Evolutionary conservation across 2,888 invertebrate genomes (phyloP).

Genomic region (Exocentrus adspersus): DNA sequence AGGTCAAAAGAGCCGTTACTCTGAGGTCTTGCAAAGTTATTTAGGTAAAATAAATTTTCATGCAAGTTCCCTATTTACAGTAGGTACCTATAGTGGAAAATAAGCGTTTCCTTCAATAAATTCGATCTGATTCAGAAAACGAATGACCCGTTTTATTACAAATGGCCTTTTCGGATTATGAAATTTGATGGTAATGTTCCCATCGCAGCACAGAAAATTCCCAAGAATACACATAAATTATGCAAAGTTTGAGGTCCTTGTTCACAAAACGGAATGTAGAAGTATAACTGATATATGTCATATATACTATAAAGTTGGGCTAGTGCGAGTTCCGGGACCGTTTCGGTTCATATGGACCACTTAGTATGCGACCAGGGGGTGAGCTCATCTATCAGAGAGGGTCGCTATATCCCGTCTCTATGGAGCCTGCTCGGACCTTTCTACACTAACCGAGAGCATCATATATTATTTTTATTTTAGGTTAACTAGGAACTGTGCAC

Average conservation of each 20-base stretch:
- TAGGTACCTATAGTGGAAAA: not conserved
- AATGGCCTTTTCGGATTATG: slow-evolving; percentile 11
- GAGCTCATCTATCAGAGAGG: slow-evolving; percentile 25
- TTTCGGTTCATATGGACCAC: slow-evolving; percentile 19
- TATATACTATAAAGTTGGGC: slow-evolving; percentile 21
- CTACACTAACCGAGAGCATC: slow-evolving; percentile 23
- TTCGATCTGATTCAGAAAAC: not conserved
- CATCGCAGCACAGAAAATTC: slow-evolving; percentile 25
- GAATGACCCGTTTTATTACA: slow-evolving; percentile 6
- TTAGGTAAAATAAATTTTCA: too few relatives aligned
- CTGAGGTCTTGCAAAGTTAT: too few relatives aligned
- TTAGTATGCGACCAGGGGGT: slow-evolving; percentile 29
- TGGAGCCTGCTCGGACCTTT: slow-evolving; percentile 22
- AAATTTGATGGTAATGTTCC: slow-evolving; percentile 17
- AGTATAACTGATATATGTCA: slow-evolving; percentile 32
- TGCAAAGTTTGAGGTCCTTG: slow-evolving; percentile 29
- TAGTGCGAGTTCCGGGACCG: slow-evolving; percentile 16
- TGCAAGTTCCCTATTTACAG: too few relatives aligned
- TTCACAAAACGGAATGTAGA: slow-evolving; percentile 32
- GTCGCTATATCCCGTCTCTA: slow-evolving; percentile 20
- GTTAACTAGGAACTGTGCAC: slow-evolving; percentile 23
- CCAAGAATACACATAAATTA: slow-evolving; percentile 34
- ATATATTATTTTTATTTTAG: slow-evolving; percentile 28
- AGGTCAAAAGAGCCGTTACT: too few relatives aligned
- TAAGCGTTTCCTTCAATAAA: not conserved